Evolutionary conservation across 1,140 invertebrate genomes (phyloP).

Genomic region (Papilio dardanus): DNA sequence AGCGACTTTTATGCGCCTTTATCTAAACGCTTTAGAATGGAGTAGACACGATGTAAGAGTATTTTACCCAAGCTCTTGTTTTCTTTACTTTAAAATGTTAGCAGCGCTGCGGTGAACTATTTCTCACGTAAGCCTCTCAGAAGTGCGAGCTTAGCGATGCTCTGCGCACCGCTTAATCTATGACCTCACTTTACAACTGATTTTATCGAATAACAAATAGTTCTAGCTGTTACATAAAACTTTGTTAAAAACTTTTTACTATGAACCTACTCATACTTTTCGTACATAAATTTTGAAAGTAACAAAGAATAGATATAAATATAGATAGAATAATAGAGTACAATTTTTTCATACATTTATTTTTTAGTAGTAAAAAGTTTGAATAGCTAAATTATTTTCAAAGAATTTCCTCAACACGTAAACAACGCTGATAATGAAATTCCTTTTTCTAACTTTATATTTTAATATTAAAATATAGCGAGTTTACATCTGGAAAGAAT

Average conservation of each 20-base stretch:
- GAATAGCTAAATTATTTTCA: background rate
- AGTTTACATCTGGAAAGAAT: slow-evolving; percentile 26
- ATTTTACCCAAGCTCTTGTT: slow-evolving; percentile 9
- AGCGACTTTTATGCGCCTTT: background rate
- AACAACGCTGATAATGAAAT: background rate
- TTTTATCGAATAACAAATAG: slow-evolving; percentile 35
- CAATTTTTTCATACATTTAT: background rate
- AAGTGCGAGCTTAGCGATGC: slow-evolving; percentile 24
- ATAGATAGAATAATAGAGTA: too few species aligned
- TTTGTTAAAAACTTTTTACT: background rate
- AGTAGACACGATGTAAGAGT: background rate
- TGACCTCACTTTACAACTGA: slow-evolving; percentile 28
- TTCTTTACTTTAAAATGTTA: background rate
- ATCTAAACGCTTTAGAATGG: background rate
- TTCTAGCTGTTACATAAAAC: background rate
- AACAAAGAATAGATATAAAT: too few species aligned
- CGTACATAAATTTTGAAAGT: background rate
- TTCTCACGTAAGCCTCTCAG: slow-evolving; percentile 31
- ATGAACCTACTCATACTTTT: background rate
- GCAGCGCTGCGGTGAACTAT: background rate
- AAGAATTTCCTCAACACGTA: background rate
- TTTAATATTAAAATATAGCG: slow-evolving; percentile 21
- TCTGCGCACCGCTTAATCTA: slow-evolving; percentile 27
- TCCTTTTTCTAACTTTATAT: slow-evolving; percentile 2
- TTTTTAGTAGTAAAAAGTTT: background rate